A percentile compares a stretch with the other conserved stretches of the same genome.
Evolutionary conservation across 2,113 vertebrate species (phyloP).

Genomic region (Corythoichthys intestinalis): DNA sequence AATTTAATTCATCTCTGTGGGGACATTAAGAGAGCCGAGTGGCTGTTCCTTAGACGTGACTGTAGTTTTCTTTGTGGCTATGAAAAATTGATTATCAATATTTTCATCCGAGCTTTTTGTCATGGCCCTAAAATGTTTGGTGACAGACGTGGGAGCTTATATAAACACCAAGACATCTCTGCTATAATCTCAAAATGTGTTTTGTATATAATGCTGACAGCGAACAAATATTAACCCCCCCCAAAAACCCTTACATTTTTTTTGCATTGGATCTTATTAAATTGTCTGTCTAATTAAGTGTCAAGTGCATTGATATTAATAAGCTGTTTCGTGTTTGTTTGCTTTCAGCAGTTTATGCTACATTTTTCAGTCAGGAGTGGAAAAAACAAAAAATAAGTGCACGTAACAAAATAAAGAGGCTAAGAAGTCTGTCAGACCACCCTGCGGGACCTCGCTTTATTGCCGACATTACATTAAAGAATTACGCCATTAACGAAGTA

Average conservation of each 20-base stretch:
- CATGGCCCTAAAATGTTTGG: not conserved
- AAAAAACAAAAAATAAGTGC: not conserved
- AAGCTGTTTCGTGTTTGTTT: not conserved
- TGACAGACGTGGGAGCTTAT: not conserved
- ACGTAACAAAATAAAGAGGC: not conserved
- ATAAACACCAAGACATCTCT: no score
- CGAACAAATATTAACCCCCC: no score
- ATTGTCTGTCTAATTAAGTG: not conserved
- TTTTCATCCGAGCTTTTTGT: not conserved
- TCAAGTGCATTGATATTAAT: not conserved
- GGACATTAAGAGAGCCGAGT: no score
- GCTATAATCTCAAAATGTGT: no score
- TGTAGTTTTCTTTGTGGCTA: no score
- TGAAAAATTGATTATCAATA: not conserved
- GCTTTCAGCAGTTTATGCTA: not conserved
- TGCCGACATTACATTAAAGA: conserved; percentile 34
- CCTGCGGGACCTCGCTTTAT: not conserved
- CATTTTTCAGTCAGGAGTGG: not conserved
- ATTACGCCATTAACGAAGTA: conserved; percentile 26
- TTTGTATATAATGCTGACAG: no score
- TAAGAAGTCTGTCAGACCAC: conserved; percentile 9
- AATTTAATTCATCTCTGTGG: no score
- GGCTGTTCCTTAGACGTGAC: no score
- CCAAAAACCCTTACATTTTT: no score
- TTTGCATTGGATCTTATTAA: not conserved